Base-by-base conservation (phyloP, 1,140 invertebrate species). In the Limonius californicus region DNA sequence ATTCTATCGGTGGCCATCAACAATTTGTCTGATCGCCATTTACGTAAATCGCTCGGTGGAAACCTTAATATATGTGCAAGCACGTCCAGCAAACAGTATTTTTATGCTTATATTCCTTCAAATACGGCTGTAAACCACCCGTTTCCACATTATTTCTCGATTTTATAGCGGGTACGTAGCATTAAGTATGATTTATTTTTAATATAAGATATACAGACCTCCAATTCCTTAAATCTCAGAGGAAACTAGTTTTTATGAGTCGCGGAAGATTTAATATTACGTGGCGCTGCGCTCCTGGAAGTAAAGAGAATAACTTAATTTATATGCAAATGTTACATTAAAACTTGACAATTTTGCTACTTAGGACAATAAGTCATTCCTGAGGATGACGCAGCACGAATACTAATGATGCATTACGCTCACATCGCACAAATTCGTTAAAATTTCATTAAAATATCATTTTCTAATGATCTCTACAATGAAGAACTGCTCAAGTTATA, bases 261-360 rank as follows among this genome's bases (percentile, higher is more conserved):
- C 23, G 23, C 23, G 23, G 23, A 27, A 27, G 23, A 27, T 27
- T 27, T 27, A 27, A 27, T 27, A 27, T 39, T 39, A 39, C 8
- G 8, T 39, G n/a, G 35, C n/a, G n/a, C 35, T 12, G n/a, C 2
- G n/a, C 11, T 39, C n/a, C 3, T 12, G 35, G n/a, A 39, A 39
- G 45, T 18, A 21, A 45, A 45, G 16, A 16, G 45, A 50, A 50
- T 21, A 50, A 50, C 45, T 62, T 62, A 56, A 62, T 62, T 62
- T 62, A 62, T 62, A 62, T 62, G 61, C 61, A 62, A 62, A 62
- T 62, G 54, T 57, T 56, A 62, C 54, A 62, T 57, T 62, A 62
- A 62, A 57, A 62, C 43, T 62, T 62, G 42, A 62, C 55, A 54
- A 57, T 62, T 62, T 62, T 61, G 43, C 50, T 61, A 61, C 35